Percentiles rank a stretch among this genome's conserved stretches.
Evolutionary conservation across 2,113 vertebrate species (phyloP).

Genomic region (Corythornis cristatus): DNA sequence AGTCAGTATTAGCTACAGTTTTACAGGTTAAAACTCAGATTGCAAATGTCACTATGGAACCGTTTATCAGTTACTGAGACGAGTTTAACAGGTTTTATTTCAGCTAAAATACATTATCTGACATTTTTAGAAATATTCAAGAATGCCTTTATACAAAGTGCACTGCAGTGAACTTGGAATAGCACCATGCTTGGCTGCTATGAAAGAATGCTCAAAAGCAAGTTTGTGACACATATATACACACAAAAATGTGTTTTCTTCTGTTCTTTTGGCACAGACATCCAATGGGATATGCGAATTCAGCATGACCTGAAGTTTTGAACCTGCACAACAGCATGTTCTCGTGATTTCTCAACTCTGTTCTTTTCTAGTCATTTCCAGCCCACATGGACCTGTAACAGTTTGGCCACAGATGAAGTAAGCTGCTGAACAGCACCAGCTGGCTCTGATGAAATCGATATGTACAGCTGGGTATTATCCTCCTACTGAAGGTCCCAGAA

Average conservation of each 20-base stretch:
- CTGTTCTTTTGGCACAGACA: not conserved
- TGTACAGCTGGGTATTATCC: conserved; percentile 18
- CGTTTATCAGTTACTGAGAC: not conserved
- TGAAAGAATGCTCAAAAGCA: not conserved
- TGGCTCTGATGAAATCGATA: conserved; percentile 35
- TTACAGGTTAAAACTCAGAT: not conserved
- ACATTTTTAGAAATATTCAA: not conserved
- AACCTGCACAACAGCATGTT: not conserved
- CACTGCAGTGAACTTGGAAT: not conserved
- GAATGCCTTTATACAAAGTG: not conserved
- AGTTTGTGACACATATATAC: not conserved
- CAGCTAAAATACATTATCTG: not conserved
- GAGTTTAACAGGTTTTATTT: not conserved
- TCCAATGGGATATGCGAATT: not conserved
- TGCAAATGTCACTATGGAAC: not conserved
- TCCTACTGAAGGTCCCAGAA: conserved; percentile 47
- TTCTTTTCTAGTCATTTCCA: conserved; percentile 39
- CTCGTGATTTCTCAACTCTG: conserved; percentile 1
- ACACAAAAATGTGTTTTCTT: not conserved
- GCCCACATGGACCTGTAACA: conserved; percentile 4
- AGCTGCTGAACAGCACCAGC: conserved; percentile 47
- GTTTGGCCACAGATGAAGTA: conserved; percentile 1
- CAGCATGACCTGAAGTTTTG: not conserved
- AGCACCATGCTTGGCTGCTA: not conserved
- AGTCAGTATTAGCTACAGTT: not conserved